A percentile compares a stretch with the other conserved stretches of the same genome.
Evolutionary conservation across 1,140 invertebrate genomes (phyloP).

Genomic region (Solenopsis fugax): DNA sequence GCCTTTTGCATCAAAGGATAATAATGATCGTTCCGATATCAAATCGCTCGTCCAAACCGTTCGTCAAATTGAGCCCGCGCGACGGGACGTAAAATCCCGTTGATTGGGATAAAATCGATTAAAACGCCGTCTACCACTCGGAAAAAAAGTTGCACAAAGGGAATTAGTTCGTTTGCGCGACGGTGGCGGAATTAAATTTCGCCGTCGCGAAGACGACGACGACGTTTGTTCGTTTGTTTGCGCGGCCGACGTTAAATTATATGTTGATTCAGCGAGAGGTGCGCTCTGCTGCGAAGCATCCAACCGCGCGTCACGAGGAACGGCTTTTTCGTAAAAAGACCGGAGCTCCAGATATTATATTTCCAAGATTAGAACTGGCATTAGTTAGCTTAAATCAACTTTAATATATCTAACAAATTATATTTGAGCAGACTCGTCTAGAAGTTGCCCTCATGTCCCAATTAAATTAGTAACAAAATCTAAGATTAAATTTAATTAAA

Average conservation of each 20-base stretch:
- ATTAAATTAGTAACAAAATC: background rate
- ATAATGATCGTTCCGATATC: background rate
- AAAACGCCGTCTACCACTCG: background rate
- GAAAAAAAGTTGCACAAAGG: slow-evolving; percentile 48
- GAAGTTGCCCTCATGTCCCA: background rate
- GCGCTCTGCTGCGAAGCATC: background rate
- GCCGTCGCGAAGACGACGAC: slow-evolving; percentile 10
- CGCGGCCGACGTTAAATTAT: slow-evolving; percentile 42
- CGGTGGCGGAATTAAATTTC: slow-evolving; percentile 57
- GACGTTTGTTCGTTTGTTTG: slow-evolving; percentile 31
- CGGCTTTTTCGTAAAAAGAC: background rate
- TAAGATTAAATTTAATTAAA: background rate
- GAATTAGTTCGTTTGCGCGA: slow-evolving; percentile 46
- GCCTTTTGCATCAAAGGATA: no score
- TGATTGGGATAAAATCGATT: slow-evolving; percentile 42
- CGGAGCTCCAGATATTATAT: background rate
- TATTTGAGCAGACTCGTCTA: background rate
- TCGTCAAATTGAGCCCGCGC: background rate
- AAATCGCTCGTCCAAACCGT: background rate
- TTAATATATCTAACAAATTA: slow-evolving; percentile 20
- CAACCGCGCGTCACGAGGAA: background rate
- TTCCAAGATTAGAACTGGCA: background rate
- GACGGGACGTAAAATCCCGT: background rate
- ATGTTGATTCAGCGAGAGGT: slow-evolving; percentile 42
- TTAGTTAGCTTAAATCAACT: background rate